Conservation (phyloP, 2,888 invertebrate genomes). For the Lithophane socia region DNA sequence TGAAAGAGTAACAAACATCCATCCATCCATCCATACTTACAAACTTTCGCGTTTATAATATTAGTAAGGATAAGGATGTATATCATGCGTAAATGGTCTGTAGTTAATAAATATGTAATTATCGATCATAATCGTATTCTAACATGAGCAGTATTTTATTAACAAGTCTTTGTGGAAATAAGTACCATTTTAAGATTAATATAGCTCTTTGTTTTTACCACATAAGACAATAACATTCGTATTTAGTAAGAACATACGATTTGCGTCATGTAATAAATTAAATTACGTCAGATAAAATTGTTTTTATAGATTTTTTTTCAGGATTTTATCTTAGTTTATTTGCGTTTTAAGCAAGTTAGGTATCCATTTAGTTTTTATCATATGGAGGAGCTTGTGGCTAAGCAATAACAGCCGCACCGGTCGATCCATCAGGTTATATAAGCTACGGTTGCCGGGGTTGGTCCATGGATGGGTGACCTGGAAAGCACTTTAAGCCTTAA, state of each 20-base stretch:
- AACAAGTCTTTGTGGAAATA: conserved; percentile 31
- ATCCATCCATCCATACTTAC: no score
- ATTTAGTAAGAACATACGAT: conserved; percentile 18
- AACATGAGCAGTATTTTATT: conserved; percentile 21
- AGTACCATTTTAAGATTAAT: conserved; percentile 6
- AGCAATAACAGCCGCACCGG: no score
- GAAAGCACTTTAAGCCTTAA: no score
- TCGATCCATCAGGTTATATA: no score
- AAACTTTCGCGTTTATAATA: no score
- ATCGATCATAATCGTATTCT: conserved; percentile 8
- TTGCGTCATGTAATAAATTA: conserved; percentile 46
- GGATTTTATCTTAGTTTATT: neutral
- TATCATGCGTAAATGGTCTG: conserved; percentile 21
- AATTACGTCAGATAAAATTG: conserved; percentile 11
- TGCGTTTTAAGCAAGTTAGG: conserved; percentile 1
- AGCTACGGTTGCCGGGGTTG: no score
- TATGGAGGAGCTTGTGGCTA: no score
- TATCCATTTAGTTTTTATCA: neutral
- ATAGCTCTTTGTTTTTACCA: conserved; percentile 50
- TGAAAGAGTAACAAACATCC: no score
- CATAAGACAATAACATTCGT: conserved; percentile 1
- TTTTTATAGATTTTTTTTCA: neutral
- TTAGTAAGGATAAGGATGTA: neutral
- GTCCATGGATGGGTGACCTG: no score
- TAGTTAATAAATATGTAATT: conserved; percentile 43